Evolutionary conservation across 2,113 vertebrate species (phyloP).

Genomic region (Azemiops feae): DNA sequence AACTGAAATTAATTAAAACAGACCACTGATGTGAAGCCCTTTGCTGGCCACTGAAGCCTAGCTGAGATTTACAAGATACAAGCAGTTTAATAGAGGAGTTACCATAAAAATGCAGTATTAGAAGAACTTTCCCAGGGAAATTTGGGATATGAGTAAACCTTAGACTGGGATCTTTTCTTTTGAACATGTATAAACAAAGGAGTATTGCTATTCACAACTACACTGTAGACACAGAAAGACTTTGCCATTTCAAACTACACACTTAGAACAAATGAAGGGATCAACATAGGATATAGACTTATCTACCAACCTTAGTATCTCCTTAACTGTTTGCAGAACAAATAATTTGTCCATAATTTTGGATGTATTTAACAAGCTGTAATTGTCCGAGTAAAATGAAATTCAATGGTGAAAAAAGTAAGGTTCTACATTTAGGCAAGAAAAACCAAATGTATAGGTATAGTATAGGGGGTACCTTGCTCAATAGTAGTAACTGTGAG

Average conservation of each 20-base stretch:
- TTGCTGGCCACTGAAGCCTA: not conserved
- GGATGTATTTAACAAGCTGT: not conserved
- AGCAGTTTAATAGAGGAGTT: not conserved
- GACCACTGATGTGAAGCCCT: not conserved
- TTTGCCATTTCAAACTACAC: not conserved
- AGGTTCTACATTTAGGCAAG: too few relatives aligned
- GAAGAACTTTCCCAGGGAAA: not conserved
- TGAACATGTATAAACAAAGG: not conserved
- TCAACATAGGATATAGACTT: not conserved
- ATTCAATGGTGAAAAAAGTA: too few relatives aligned
- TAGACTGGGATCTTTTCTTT: not conserved
- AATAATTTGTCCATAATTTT: not conserved
- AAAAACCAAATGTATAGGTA: too few relatives aligned
- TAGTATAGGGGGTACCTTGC: too few relatives aligned
- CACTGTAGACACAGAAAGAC: not conserved
- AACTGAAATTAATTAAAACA: conserved; percentile 21
- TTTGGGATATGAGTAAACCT: not conserved
- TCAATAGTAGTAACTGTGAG: too few relatives aligned
- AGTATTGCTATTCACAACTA: not conserved
- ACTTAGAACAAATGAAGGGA: not conserved
- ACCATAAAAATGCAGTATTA: not conserved
- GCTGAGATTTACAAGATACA: not conserved
- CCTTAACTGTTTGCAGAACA: not conserved
- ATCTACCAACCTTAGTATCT: not conserved
- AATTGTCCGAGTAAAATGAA: not conserved